Conservation (phyloP, 2,113 vertebrate genomes). For the Eretmodus cyanostictus region DNA sequence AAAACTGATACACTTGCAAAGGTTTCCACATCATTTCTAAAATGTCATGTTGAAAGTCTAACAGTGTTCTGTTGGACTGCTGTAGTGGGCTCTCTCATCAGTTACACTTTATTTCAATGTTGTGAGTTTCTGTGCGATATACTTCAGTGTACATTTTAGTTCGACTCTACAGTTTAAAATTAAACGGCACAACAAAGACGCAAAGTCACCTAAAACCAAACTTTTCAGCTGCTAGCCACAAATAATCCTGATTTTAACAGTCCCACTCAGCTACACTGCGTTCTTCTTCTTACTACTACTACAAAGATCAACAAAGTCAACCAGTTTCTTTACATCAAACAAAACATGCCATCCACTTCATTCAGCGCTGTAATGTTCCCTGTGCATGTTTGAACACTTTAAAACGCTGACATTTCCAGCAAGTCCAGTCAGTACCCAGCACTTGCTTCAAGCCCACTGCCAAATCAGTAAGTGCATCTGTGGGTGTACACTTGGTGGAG, state of each 20-base stretch:
- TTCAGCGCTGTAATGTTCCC: not conserved
- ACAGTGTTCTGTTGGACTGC: not conserved
- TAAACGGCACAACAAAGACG: not conserved
- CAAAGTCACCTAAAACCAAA: not conserved
- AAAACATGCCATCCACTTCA: not conserved
- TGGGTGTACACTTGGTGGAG: not conserved
- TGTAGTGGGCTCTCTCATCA: not conserved
- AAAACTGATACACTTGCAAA: not conserved
- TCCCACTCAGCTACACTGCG: not conserved
- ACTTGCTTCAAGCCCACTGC: not conserved
- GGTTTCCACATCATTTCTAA: not conserved
- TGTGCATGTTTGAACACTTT: not conserved
- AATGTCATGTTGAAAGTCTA: not conserved
- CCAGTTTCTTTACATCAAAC: not conserved
- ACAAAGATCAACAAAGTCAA: not conserved
- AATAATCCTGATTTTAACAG: not conserved
- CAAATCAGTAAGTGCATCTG: not conserved
- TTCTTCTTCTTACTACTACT: not conserved
- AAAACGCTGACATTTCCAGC: conserved; percentile 17
- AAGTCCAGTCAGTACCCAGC: conserved; percentile 7
- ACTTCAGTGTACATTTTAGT: not conserved
- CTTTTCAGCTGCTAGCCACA: not conserved
- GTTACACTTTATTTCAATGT: not conserved
- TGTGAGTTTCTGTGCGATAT: not conserved
- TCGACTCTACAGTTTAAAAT: not conserved